Evolutionary conservation across 92 coral and sea anemone genomes (phyloP).

Genomic region (Zoanthus solanderi): DNA sequence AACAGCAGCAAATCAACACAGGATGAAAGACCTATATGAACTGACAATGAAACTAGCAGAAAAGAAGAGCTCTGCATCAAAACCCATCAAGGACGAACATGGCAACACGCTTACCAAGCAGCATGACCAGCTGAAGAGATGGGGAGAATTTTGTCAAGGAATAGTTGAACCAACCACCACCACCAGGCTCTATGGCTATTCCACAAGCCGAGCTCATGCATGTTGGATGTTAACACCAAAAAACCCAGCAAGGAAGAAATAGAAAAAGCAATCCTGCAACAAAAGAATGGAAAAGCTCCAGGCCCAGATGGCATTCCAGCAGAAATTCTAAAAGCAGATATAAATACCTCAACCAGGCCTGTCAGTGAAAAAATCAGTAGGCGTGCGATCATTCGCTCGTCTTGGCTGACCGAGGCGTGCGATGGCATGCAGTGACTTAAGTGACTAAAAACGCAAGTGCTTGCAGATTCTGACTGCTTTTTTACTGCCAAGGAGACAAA

Average conservation of each 20-base stretch:
- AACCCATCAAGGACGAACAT: neutral
- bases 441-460: no score
- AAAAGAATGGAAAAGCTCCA: conserved; percentile 38
- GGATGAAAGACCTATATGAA: conserved; percentile 33
- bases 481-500: no score
- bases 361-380: no score
- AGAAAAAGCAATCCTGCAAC: conserved; percentile 30
- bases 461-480: no score
- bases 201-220: conserved; percentile 49
- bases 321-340: conserved; percentile 40
- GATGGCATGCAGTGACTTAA: no score
- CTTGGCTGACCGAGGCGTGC: no score
- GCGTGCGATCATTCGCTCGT: no score
- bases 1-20: conserved; percentile 38
- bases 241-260: conserved; percentile 48
- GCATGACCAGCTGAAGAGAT: conserved; percentile 37
- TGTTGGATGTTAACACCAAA: conserved; percentile 33
- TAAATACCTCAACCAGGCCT: conserved; percentile 16
- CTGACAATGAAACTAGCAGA: conserved; percentile 27
- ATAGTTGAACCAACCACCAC: conserved; percentile 37
- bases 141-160: conserved; percentile 41
- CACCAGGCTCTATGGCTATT: conserved; percentile 28
- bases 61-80: neutral
- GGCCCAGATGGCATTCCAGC: conserved; percentile 50
- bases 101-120: conserved; percentile 25